phyloP scores from a whole-genome alignment of 2,113 vertebrate species.

The Callaeas wilsoni region DNA sequence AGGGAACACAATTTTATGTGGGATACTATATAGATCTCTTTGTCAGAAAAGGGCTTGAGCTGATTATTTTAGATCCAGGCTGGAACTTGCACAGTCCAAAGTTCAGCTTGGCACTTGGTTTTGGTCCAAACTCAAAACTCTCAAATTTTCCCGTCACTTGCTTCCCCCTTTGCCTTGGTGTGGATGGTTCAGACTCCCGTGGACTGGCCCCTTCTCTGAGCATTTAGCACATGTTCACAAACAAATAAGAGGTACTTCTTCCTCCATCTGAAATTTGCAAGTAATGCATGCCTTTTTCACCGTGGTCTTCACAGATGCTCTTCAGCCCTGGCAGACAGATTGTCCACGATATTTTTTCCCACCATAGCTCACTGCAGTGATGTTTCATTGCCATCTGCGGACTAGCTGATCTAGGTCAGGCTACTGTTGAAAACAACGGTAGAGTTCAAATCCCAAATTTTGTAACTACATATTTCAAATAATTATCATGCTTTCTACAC shows the following conservation, averaged over 20 bases:
- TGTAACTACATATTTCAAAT: not conserved
- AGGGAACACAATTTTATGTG: not conserved
- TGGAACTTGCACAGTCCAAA: not conserved
- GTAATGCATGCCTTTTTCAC: not conserved
- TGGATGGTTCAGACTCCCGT: not conserved
- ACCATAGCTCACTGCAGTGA: not conserved
- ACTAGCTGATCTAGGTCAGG: not conserved
- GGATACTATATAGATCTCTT: not conserved
- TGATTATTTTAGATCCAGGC: not conserved
- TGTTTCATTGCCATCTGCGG: not conserved
- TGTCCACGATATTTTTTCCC: not conserved
- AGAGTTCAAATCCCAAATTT: not conserved
- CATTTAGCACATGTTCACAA: not conserved
- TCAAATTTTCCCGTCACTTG: not conserved
- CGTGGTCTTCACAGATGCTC: not conserved
- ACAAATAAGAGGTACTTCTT: not conserved
- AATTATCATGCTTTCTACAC: not conserved
- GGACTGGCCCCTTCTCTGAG: rapidly evolving
- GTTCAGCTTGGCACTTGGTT: not conserved
- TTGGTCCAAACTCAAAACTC: not conserved
- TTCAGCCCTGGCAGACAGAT: not conserved
- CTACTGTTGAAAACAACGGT: not conserved
- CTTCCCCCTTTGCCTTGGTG: not conserved
- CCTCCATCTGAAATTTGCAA: not conserved
- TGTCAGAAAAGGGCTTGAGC: not conserved